Conservation (phyloP, 2,797 vertebrate genomes). For the Periparus ater region DNA sequence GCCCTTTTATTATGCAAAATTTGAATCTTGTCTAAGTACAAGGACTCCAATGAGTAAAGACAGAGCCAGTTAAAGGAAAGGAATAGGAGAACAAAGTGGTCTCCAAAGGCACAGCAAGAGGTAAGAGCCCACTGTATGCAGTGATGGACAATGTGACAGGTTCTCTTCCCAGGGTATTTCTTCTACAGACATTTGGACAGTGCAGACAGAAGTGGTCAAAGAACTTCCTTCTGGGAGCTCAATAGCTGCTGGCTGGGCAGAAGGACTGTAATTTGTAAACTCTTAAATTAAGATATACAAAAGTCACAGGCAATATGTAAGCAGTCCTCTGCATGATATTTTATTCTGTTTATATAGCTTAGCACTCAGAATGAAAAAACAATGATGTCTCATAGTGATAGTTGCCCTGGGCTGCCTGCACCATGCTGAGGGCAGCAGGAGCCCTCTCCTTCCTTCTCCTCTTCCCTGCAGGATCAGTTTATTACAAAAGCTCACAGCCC, state of each 20-base stretch:
- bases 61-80: slow-evolving; percentile 34
- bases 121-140: neutral
- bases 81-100: slow-evolving; percentile 28
- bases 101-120: slow-evolving; percentile 55
- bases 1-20: slow-evolving; percentile 61
- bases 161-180: slow-evolving; percentile 9
- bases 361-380: neutral
- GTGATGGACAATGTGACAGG: neutral
- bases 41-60: slow-evolving; percentile 15
- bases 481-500: neutral
- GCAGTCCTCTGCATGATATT: neutral
- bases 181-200: neutral
- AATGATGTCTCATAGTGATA: neutral
- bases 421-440: neutral
- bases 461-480: neutral
- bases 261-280: neutral
- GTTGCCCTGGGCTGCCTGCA: neutral
- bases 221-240: neutral
- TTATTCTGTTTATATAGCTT: neutral
- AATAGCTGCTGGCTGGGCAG: neutral
- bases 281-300: neutral
- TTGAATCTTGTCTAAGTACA: slow-evolving; percentile 30
- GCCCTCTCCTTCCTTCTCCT: neutral
- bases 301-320: neutral
- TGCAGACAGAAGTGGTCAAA: neutral